Evolutionary conservation across 2,888 invertebrate species (phyloP).

Genomic region (Conomelus anceps): DNA sequence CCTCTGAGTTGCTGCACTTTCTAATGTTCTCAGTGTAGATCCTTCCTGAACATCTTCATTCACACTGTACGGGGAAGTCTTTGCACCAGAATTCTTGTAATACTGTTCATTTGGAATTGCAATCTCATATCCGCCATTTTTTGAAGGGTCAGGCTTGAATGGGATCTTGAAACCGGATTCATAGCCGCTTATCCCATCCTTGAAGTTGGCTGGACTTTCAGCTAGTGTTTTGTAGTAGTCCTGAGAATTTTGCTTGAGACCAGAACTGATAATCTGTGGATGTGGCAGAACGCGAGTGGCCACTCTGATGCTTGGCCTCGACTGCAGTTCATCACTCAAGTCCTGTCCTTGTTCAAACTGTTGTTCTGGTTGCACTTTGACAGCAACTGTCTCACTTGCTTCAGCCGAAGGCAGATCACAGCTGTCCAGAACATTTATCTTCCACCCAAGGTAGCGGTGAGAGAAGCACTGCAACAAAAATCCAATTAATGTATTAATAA

Average conservation of each 20-base stretch:
- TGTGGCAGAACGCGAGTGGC: slow-evolving; percentile 56
- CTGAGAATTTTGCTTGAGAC: slow-evolving; percentile 1
- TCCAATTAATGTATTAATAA: no score
- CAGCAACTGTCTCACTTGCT: slow-evolving; percentile 50
- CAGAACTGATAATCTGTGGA: slow-evolving; percentile 40
- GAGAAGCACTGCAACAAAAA: slow-evolving; percentile 70
- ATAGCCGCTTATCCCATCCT: not conserved
- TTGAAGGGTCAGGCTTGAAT: not conserved
- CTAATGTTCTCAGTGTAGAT: not conserved
- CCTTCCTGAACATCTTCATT: not conserved
- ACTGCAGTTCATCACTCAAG: slow-evolving; percentile 46
- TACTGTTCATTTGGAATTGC: not conserved
- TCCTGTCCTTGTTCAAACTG: slow-evolving; percentile 18
- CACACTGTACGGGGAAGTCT: not conserved
- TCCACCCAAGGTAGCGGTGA: slow-evolving; percentile 91
- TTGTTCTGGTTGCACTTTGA: slow-evolving; percentile 40
- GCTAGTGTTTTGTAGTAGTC: slow-evolving; percentile 18
- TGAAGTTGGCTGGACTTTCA: slow-evolving; percentile 20
- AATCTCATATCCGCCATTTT: slow-evolving; percentile 4
- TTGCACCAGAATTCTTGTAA: not conserved
- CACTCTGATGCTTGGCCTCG: slow-evolving; percentile 57
- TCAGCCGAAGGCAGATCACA: slow-evolving; percentile 55
- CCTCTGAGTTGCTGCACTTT: not conserved
- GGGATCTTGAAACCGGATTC: not conserved
- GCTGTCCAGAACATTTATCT: slow-evolving; percentile 81